Conservation (phyloP, 2,797 vertebrate species). For the Urosaurus nigricauda region DNA sequence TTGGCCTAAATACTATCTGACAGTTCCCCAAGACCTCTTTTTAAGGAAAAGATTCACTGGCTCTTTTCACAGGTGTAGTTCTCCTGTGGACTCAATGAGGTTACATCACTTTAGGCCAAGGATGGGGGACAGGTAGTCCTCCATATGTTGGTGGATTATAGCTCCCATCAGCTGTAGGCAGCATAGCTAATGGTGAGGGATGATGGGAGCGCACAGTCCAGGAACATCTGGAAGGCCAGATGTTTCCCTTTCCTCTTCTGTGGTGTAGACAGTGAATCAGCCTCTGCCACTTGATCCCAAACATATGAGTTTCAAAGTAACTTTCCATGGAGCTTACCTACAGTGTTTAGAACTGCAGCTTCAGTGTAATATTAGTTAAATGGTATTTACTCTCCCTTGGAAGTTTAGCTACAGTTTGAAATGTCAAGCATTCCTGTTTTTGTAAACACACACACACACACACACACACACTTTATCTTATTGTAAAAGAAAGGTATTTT, state of each 20-base stretch:
- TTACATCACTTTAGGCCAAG: background rate
- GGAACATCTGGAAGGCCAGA: background rate
- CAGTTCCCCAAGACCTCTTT: slow-evolving; percentile 56
- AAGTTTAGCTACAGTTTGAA: slow-evolving; percentile 66
- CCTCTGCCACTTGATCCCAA: slow-evolving; percentile 12
- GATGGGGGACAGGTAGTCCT: background rate
- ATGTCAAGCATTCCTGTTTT: slow-evolving; percentile 82
- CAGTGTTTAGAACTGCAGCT: slow-evolving; percentile 16
- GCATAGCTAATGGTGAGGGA: background rate
- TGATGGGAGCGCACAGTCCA: background rate
- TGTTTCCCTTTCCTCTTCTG: background rate
- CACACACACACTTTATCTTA: slow-evolving; percentile 78
- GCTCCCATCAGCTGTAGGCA: background rate
- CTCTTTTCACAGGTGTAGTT: background rate
- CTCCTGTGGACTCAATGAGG: background rate
- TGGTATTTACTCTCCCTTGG: slow-evolving; percentile 65
- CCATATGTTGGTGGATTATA: background rate
- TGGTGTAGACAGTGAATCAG: background rate
- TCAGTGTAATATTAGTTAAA: slow-evolving; percentile 58
- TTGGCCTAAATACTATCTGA: slow-evolving; percentile 62
- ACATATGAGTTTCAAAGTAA: background rate
- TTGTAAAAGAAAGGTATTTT: slow-evolving; percentile 81
- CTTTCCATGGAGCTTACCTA: slow-evolving; percentile 1
- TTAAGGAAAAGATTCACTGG: slow-evolving; percentile 9
- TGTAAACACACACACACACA: slow-evolving; percentile 78